Evolutionary conservation across 2,888 invertebrate species (phyloP), one percentile per base, ranked within the genome.

Genomic region (Vanessa cardui): DNA sequence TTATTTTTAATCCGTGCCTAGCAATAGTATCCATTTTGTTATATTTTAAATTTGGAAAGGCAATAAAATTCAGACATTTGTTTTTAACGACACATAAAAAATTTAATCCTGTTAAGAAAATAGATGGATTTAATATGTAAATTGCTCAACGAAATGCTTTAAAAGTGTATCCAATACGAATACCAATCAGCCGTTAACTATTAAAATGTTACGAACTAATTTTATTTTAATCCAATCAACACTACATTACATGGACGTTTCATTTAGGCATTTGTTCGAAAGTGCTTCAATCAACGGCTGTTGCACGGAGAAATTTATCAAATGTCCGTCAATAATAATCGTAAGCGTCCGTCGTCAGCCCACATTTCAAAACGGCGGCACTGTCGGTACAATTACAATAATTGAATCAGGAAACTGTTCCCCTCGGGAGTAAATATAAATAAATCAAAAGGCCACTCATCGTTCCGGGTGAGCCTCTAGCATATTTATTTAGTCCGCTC

Each of bases 321-420:
- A 70, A 65, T 58, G 46, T 64, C 73, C 60, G 68, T 73, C 72
- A 70, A 69, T 73, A 72, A 72, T 73, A 73, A 76, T 67, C 73
- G 71, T 73, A 74, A 66, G 64, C 71, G 72, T 73, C 74, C 68
- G 65, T 73, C 74, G 70, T 73, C 74, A 71, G 71, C 74, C 72
- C 71, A 73, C 71, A 68, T 72, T 75, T 76, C 73, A 70, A 74
- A 77, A 75, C 74, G 59, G 59, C 60, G 70, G 58, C 68, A 64
- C 54, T 73, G 69, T 77, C 76, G 75, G 74, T 73, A 81, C 84
- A 85, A 88, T 87, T 85, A 85, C 81, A 86, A 86, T 88, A 87
- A 89, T 89, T 86, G 85, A 88, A 87, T 88, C 84, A 86, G 87
- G 86, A 88, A 85, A 80, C 82, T 74, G 81, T 81, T 86, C 83